Evolutionary conservation across 2,888 invertebrate genomes (phyloP), one percentile per base, ranked within the genome.

Genomic region (Linyphia triangularis): DNA sequence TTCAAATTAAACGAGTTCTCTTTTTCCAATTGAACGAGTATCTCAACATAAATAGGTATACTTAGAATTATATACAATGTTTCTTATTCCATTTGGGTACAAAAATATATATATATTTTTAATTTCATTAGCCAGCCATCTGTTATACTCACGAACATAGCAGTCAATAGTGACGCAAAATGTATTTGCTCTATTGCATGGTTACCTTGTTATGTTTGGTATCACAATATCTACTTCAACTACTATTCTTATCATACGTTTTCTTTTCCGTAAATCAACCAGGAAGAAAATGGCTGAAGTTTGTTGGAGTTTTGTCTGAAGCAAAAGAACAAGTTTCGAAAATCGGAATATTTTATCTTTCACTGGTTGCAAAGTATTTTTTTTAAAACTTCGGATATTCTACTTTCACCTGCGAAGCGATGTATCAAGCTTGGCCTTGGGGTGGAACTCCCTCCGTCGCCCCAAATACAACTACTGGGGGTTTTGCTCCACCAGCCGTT

Each of bases 391-490:
- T 7, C 13, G 51, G 51, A 51, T 51, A 43, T 40, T 43, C 43
- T 61, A 24, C 6, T 26, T 19, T 3, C 43, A 24, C 43, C 26
- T 70, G 43, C 28, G 70, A 24, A 70, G 43, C 26, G 6, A 86
- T 86, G 86, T 86, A 86, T 78, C 86, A 86, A 81, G 73, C 86
- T 73, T 86, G 86, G 86, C 75, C 40, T 33, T 86, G 86, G 86
- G 86, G 86, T 33, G 79, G 79, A 26, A 72, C 86, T 30, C 30
- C 79, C 28, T 40, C 77, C 13, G 85, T 69, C 19, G 22, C 85
- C 9, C 37, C 79, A 33, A 79, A 26, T 28, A 72, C 86, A 24
- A 37, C 73, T 24, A 24, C 77, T 13, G 43, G 73, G 19, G 73
- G 81, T 4, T 85, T 61, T 33, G 79, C 72, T 19, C 85, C 78